A percentile compares a stretch with the other conserved stretches of the same genome.
These are phyloP conservation scores for Nilaparvata lugens DNA, from an alignment of 1,140 invertebrate species.

Conservation along the genomic window DNA sequence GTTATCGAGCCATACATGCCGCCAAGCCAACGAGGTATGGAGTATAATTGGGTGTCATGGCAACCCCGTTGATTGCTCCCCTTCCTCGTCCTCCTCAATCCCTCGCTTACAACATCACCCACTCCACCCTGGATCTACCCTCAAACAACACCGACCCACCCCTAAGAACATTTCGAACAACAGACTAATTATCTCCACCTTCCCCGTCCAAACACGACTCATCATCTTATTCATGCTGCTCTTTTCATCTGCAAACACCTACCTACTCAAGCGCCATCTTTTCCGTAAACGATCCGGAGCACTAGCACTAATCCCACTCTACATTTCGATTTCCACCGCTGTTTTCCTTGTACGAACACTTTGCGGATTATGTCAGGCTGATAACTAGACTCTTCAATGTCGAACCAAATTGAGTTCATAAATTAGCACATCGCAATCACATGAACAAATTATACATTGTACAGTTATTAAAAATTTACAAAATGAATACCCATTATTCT, in stretches of 20 bases:
- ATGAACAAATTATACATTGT: no score
- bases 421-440: no score
- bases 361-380: no score
- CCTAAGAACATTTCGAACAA: neutral
- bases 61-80: constrained; percentile 2
- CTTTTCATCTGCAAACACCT: neutral
- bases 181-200: neutral
- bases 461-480: no score
- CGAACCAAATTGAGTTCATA: no score
- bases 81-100: neutral
- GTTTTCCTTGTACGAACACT: no score
- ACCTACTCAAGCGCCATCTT: neutral
- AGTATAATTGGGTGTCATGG: constrained; percentile 3
- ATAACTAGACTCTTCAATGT: no score
- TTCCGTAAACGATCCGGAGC: no score
- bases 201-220: neutral
- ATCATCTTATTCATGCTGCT: neutral
- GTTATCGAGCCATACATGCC: neutral
- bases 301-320: no score
- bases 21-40: neutral
- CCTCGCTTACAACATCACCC: neutral
- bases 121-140: neutral
- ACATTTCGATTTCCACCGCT: no score
- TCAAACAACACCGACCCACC: neutral
- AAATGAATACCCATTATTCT: no score